Base-by-base conservation (phyloP, 2,888 invertebrate genomes). In the Plebejus melissa region DNA sequence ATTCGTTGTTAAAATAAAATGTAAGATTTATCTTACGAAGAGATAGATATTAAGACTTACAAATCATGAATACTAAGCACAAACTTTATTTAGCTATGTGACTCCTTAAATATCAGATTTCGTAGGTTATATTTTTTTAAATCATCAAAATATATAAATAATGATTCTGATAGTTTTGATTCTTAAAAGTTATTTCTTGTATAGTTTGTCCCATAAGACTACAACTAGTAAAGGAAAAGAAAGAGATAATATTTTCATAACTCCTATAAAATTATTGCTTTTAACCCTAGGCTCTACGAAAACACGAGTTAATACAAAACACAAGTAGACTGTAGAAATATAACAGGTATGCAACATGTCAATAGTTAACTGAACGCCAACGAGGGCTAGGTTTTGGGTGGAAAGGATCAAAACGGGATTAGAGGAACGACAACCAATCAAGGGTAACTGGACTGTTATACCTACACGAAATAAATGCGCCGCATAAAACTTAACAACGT, bases 351-450 rank as follows among this genome's bases (percentile, higher is more conserved):
- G 83, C 87, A 82, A 85, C 86, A 94, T 92, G 92, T 91, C 93
- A 92, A 91, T 92, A 93, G 93, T 91, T 89, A 91, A 90, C 88
- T 86, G 86, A 88, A 86, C 85, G 84, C 86, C 88, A 86, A 90
- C 91, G 93, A 93, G 93, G 94, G 94, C 94, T 89, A 90, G 89
- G 90, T 92, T 90, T 90, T 88, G 90, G 94, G 94, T 94, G 94
- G 94, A 94, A 94, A 92, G 95, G 95, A 95, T 95, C 94, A 95
- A 94, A 95, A 94, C 91, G 94, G 95, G 95, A 95, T 95, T 95
- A 95, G 94, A 94, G 92, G 93, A 95, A 94, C 95, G 94, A 94
- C 95, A 95, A 95, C 95, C 95, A 95, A 95, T 95, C 95, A 95
- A 95, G 95, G 93, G 93, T 94, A 94, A 94, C 94, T 93, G 94